Conservation (phyloP, 2,113 vertebrate genomes). For the Microtus pennsylvanicus region DNA sequence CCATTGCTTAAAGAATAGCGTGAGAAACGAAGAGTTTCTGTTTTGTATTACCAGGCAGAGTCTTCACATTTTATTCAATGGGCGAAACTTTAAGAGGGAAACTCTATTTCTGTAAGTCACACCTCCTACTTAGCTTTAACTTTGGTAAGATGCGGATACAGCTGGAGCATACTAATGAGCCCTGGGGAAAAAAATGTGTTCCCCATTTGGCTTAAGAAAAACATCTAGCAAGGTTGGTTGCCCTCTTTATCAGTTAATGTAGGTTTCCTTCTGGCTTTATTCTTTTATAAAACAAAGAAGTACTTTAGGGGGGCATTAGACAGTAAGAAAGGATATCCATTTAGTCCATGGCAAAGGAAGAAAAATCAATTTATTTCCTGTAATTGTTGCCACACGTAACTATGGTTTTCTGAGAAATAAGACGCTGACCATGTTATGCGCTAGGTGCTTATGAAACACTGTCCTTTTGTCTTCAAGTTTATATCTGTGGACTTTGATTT, state of each 20-base stretch:
- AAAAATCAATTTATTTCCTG: neutral
- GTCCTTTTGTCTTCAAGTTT: constrained; percentile 37
- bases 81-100: constrained; percentile 66
- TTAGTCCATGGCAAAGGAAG: constrained; percentile 40
- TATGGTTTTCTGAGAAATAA: constrained; percentile 19
- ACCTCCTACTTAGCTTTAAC: constrained; percentile 76
- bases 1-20: constrained; percentile 56
- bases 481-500: neutral
- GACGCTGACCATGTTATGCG: neutral
- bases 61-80: constrained; percentile 80
- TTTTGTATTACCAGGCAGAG: constrained; percentile 55
- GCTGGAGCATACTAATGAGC: constrained; percentile 68
- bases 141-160: constrained; percentile 51
- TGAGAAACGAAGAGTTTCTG: neutral
- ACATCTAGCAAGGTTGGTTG: neutral
- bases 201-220: constrained; percentile 40
- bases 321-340: constrained; percentile 1
- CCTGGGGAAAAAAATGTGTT: constrained; percentile 35
- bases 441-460: neutral
- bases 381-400: neutral
- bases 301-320: constrained; percentile 27
- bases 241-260: constrained; percentile 22
- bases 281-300: constrained; percentile 24
- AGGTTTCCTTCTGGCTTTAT: constrained; percentile 46
- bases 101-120: constrained; percentile 77